phyloP scores from a whole-genome alignment of 2,113 vertebrate genomes.

The Coptodon rendalli region DNA sequence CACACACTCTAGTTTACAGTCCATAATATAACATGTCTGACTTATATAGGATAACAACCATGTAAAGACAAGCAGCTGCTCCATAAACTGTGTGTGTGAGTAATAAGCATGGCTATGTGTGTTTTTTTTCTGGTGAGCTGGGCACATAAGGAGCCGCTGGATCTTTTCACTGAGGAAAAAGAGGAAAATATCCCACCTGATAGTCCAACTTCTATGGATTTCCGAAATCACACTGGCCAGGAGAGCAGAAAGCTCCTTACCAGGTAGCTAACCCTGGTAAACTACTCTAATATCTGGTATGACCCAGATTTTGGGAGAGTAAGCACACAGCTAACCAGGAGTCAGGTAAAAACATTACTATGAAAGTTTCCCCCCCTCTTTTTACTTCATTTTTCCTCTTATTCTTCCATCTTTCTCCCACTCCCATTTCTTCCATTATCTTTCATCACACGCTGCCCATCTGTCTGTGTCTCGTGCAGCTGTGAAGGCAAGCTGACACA shows the following conservation, averaged over 20 bases:
- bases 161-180: not conserved
- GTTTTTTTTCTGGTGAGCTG: not conserved
- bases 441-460: slow-evolving; percentile 27
- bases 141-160: not conserved
- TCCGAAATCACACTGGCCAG: not conserved
- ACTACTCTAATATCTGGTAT: not conserved
- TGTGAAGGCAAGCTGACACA: slow-evolving; percentile 10
- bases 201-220: slow-evolving; percentile 2
- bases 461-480: slow-evolving; percentile 40
- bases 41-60: not conserved
- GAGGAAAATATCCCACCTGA: slow-evolving; percentile 2
- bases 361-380: not conserved
- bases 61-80: slow-evolving; percentile 38
- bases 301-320: not conserved
- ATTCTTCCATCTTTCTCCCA: slow-evolving; percentile 1
- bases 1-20: not conserved
- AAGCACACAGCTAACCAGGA: not conserved
- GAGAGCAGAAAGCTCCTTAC: not conserved
- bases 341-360: slow-evolving; percentile 37
- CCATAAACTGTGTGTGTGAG: not conserved
- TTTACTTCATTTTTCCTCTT: not conserved
- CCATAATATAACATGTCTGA: not conserved
- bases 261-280: not conserved
- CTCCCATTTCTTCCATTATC: not conserved
- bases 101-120: not conserved